These are phyloP conservation scores for Halisarca cf. caerulea DNA, from an alignment of 37 sponge, comb jelly and placozoan genomes.

Conservation along the genomic window DNA sequence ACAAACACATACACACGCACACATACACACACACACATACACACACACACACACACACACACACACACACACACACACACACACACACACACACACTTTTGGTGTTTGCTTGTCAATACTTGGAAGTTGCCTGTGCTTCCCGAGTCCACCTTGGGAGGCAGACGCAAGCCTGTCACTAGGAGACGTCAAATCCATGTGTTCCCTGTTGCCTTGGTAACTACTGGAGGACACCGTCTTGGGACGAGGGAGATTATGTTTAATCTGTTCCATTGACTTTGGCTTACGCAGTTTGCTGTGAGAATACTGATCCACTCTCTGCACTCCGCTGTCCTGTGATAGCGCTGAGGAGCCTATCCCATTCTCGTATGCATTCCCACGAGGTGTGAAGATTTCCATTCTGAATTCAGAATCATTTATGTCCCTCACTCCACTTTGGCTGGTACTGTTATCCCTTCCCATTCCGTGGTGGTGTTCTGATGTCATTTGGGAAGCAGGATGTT, in stretches of 20 bases:
- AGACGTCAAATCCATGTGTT: not conserved
- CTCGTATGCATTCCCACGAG: not conserved
- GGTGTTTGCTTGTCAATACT: slow-evolving; percentile 13
- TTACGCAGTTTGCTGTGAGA: not conserved
- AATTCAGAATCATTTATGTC: not conserved
- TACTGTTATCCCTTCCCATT: not conserved
- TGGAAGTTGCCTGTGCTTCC: slow-evolving; percentile 10
- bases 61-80: no score
- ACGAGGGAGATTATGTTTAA: not conserved
- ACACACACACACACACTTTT: not conserved
- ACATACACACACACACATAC: no score
- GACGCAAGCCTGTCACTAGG: not conserved
- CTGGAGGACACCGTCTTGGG: slow-evolving; percentile 16
- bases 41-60: no score
- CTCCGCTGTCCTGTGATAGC: slow-evolving; percentile 13
- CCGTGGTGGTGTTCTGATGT: slow-evolving; percentile 16
- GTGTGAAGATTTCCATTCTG: slow-evolving; percentile 8
- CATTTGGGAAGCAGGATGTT: slow-evolving; percentile 19
- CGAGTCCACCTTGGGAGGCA: not conserved
- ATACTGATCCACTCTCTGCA: not conserved
- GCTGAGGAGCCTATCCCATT: not conserved
- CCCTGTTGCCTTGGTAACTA: not conserved
- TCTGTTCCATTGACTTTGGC: not conserved
- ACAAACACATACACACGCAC: no score
- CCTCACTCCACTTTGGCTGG: not conserved